Evolutionary conservation across 2,113 vertebrate species (phyloP), one percentile per base, ranked within the genome.

Genomic region (Dolichotis patagonum): DNA sequence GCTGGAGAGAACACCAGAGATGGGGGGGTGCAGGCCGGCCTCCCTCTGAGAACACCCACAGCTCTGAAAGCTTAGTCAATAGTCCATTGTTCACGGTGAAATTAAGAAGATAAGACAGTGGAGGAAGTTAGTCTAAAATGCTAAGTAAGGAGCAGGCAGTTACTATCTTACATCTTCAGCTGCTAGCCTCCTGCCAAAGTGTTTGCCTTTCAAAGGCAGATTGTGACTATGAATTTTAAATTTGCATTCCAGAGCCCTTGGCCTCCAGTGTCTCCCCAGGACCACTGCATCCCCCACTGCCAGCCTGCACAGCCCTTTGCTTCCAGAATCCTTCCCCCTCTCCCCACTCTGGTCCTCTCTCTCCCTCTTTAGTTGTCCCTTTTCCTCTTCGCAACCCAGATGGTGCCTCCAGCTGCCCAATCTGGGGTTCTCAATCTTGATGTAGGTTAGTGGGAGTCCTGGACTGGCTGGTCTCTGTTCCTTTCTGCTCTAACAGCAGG

Each of bases 31-130:
- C 87, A 90, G 92, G 82, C 71, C 0, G 0, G 78, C 71, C 97
- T 96, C 94, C 85, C 97, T 94, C 78, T 10, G 90, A 90, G 97
- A 94, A 97, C 97, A 94, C 94, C 96, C 95, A 92, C 94, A 58
- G 85, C 49, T 97, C 92, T 58, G 83, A 88, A 94, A 52, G 60
- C 83, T 92, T 32, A 46, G 22, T 98, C 96, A 97, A 96, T 95
- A 90, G 96, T 46, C 83, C 93, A 94, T 96, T 97, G 97, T 97
- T 95, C 87, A 73, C 90, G 63, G 28, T 75, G 97, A 95, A 97
- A 85, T 85, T 69, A 94, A 96, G 95, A 97, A 38, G 97, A 96
- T 97, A 97, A 96, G 95, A 88, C 84, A 77, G 26, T 28, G 60
- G 56, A 94, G 94, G 84, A 97, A 93, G 82, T 89, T 52, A 10